phyloP scores from a whole-genome alignment of 2,888 invertebrate species.

The Hypsopygia costalis region DNA sequence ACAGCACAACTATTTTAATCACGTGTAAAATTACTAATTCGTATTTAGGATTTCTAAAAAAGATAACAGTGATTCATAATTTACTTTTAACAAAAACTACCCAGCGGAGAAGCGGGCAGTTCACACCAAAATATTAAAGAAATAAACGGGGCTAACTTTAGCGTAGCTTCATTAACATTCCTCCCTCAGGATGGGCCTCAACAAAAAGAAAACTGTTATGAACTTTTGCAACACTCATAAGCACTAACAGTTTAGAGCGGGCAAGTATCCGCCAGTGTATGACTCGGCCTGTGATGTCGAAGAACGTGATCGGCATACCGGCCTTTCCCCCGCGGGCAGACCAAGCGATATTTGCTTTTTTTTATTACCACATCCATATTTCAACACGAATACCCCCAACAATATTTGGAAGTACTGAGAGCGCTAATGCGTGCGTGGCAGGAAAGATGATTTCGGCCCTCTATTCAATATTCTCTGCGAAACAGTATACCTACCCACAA shows the following conservation, averaged over 20 bases:
- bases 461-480: constrained; percentile 46
- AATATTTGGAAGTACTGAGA: constrained; percentile 65
- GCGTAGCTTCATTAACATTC: constrained; percentile 22
- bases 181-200: constrained; percentile 23
- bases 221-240: constrained; percentile 39
- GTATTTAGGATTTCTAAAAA: too few species aligned
- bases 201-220: constrained; percentile 35
- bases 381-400: constrained; percentile 64
- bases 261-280: constrained; percentile 38
- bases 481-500: constrained; percentile 35
- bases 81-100: neutral
- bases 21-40: too few species aligned
- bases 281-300: constrained; percentile 39
- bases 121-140: neutral
- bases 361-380: constrained; percentile 74
- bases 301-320: constrained; percentile 60
- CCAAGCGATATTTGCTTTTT: constrained; percentile 64
- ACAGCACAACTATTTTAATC: too few species aligned
- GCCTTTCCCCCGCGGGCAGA: constrained; percentile 46
- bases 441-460: constrained; percentile 54
- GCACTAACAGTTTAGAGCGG: constrained; percentile 41
- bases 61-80: too few species aligned
- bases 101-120: neutral
- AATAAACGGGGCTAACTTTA: constrained; percentile 2
- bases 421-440: constrained; percentile 67